Evolutionary conservation across 2,113 vertebrate species (phyloP).

Genomic region (Nycticebus coucang): DNA sequence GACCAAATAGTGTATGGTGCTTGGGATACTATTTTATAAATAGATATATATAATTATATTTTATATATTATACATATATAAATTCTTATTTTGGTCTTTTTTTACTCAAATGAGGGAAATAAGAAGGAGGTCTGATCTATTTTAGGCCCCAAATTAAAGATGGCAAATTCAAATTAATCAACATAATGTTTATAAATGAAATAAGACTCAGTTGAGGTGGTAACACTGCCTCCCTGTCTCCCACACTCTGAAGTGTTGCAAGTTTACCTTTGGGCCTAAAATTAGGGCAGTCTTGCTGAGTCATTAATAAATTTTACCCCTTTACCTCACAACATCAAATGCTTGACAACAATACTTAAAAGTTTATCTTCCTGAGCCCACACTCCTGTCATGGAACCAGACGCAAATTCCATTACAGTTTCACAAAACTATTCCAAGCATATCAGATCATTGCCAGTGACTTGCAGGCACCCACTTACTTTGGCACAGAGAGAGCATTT

Average conservation of each 20-base stretch:
- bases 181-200: conserved; percentile 61
- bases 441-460: not conserved
- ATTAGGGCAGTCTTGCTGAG: conserved; percentile 42
- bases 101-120: not conserved
- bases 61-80: not conserved
- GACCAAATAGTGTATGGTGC: not conserved
- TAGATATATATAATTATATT: not conserved
- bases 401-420: not conserved
- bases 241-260: conserved; percentile 43
- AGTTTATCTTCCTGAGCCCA: not conserved
- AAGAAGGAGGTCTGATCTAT: not conserved
- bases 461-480: not conserved
- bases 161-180: conserved; percentile 49
- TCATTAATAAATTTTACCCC: conserved; percentile 50
- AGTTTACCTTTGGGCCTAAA: conserved; percentile 36
- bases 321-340: not conserved
- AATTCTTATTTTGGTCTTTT: conserved; percentile 13
- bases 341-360: not conserved
- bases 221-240: conserved; percentile 38
- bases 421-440: conserved; percentile 22
- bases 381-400: not conserved
- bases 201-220: conserved; percentile 35
- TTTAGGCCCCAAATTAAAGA: conserved; percentile 49
- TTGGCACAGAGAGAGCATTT: not conserved
- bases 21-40: not conserved